Percentiles rank a stretch among this genome's conserved stretches.
These are phyloP conservation scores for Himalopsyche phryganea DNA, from an alignment of 1,140 invertebrate genomes.

Conservation along the genomic window DNA sequence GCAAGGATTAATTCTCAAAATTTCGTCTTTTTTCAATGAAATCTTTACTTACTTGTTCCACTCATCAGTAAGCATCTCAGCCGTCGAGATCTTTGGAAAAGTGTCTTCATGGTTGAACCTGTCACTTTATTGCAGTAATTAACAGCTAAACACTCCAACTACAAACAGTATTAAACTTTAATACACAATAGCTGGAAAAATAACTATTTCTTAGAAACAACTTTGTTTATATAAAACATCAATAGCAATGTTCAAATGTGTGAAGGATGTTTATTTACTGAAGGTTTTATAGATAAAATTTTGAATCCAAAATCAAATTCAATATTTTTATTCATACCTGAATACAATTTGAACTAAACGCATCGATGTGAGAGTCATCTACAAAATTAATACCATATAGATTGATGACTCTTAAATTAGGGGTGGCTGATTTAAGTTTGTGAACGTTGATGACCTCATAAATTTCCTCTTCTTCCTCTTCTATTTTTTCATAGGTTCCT, in stretches of 20 bases:
- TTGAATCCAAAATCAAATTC: too few species aligned
- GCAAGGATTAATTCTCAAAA: too few species aligned
- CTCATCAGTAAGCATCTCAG: constrained; percentile 92
- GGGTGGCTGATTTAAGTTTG: constrained; percentile 93
- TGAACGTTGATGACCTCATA: constrained; percentile 99
- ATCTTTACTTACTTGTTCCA: constrained; percentile 75
- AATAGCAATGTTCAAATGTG: too few species aligned
- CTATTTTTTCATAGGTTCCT: constrained; percentile 98
- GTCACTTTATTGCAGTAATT: constrained; percentile 97
- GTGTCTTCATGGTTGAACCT: constrained; percentile 91
- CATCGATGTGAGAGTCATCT: constrained; percentile 98
- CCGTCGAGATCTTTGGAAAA: constrained; percentile 91
- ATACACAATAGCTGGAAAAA: too few species aligned
- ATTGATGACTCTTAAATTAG: constrained; percentile 93
- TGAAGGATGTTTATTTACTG: too few species aligned
- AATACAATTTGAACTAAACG: constrained; percentile 92
- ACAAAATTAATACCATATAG: constrained; percentile 97
- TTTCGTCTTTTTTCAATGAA: too few species aligned
- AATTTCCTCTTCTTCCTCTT: constrained; percentile 98
- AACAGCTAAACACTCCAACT: constrained; percentile 94
- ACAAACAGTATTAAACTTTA: too few species aligned
- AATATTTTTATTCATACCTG: constrained; percentile 59
- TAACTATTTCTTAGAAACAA: too few species aligned
- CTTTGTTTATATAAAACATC: too few species aligned
- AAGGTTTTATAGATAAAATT: too few species aligned